Base-by-base conservation (phyloP, 2,797 vertebrate species). In the Rhinichthys osculus region DNA sequence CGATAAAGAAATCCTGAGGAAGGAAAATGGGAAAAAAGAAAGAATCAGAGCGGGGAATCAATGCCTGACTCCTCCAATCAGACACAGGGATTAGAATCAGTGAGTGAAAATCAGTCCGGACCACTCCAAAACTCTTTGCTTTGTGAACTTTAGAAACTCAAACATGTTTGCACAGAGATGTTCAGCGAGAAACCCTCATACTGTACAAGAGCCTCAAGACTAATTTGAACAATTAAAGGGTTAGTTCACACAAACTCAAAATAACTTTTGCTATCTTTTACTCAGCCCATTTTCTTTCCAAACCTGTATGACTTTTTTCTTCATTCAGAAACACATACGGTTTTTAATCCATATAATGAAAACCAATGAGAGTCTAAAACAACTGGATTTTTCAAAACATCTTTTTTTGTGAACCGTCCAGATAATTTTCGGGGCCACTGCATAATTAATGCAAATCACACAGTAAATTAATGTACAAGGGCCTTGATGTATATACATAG, bases 31-130 rank as follows among this genome's bases (percentile, higher is more conserved):
- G 35, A 14, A 30, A 59, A 83, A 66, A 38, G 14, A 50, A 64
- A 52, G 70, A 74, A 92, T 89, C 76, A 82, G 92, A 91, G 90
- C 77, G 40, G 87, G 88, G 86, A 88, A 89, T 90, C 87, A 90
- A 89, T 85, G 89, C 87, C 89, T 86, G 88, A 89, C 85, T 91
- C 64, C 89, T 90, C 88, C 89, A 92, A 93, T 93, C 93, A 93
- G 84, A 81, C 86, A 35, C 50, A 85, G 19, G 83, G 88, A 90
- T 87, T 88, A 89, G 86, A 90, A 90, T 83, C 74, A 72, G 42
- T 77, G 77, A 87, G 88, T 82, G 33, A 57, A 80, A 86, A 89
- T 88, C 88, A 54, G 66, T 54, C 74, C 57, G 73, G 78, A 87
- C 88, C 87, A 88, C 79, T 85, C 73, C 82, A 78, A 76, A 38